Percentiles rank a stretch among this genome's conserved stretches.
These are phyloP conservation scores for Spilogale gracilis DNA, from an alignment of 2,113 vertebrate species.

Conservation along the genomic window DNA sequence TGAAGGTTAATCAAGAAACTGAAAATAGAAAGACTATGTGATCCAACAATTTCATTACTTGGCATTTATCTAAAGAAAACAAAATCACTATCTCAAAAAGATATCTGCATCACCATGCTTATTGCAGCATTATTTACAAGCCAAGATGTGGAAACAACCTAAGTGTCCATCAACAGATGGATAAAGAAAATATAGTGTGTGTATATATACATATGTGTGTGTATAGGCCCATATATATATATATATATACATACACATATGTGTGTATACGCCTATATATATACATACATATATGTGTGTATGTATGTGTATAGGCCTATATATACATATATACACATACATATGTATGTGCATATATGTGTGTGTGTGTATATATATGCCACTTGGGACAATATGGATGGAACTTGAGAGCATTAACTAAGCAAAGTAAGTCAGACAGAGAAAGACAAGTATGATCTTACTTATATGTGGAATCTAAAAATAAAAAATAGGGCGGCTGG, in stretches of 20 bases:
- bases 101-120: neutral
- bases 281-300: too few species aligned
- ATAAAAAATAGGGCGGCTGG: neutral
- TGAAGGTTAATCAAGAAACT: neutral
- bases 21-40: neutral
- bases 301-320: too few species aligned
- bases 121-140: neutral
- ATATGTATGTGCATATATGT: too few species aligned
- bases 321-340: too few species aligned
- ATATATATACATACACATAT: neutral
- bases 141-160: neutral
- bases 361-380: too few species aligned
- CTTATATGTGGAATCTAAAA: neutral
- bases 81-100: neutral
- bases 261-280: too few species aligned
- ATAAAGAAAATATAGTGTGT: neutral
- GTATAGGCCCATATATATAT: too few species aligned
- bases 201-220: neutral
- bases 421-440: neutral
- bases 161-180: neutral
- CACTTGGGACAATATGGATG: neutral
- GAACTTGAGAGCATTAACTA: neutral
- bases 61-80: neutral
- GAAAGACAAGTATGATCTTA: neutral
- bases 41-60: neutral